Evolutionary conservation across 2,113 vertebrate genomes (phyloP).

Genomic region (Rhinopithecus roxellana): DNA sequence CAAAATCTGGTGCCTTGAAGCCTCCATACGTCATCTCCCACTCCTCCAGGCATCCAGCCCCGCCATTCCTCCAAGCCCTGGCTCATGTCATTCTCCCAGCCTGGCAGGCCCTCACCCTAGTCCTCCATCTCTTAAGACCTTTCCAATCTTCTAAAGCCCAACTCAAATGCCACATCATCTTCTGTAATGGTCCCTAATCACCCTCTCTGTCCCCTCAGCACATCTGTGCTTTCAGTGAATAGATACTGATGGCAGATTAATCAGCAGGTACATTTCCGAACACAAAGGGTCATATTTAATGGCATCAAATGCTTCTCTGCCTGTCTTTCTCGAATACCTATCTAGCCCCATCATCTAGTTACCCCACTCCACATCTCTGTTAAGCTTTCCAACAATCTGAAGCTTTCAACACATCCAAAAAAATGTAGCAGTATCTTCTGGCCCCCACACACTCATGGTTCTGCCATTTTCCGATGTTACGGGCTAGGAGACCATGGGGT

Average conservation of each 20-base stretch:
- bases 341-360: background rate
- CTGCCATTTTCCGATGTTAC: background rate
- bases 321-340: background rate
- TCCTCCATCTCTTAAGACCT: background rate
- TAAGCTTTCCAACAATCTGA: background rate
- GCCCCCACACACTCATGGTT: background rate
- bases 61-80: background rate
- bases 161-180: background rate
- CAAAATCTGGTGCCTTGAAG: fast-evolving
- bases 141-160: background rate
- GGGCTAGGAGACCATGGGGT: too few species aligned
- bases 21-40: background rate
- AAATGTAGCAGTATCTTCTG: background rate
- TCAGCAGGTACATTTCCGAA: background rate
- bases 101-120: background rate
- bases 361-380: background rate
- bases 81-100: background rate
- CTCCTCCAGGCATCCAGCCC: too few species aligned
- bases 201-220: background rate
- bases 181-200: background rate
- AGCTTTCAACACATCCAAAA: background rate
- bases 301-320: background rate
- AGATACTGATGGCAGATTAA: background rate
- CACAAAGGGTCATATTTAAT: background rate
- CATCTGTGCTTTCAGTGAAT: background rate